phyloP scores from a whole-genome alignment of 2,888 invertebrate species.

The Ectropis crepuscularia region DNA sequence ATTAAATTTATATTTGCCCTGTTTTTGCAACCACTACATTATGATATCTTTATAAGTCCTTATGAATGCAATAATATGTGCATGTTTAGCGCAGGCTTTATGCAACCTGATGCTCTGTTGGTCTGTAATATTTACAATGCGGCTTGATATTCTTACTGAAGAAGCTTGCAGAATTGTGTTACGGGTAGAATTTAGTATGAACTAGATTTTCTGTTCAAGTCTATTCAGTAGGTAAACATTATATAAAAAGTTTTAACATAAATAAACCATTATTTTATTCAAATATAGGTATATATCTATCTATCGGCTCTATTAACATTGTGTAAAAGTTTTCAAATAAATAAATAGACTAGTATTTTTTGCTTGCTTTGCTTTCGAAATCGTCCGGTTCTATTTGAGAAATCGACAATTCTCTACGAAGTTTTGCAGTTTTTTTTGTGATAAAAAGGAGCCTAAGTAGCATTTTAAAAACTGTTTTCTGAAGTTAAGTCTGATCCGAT shows the following conservation, averaged over 20 bases:
- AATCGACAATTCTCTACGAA: too few relatives aligned
- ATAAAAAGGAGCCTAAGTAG: too few relatives aligned
- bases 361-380: too few relatives aligned
- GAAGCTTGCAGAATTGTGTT: constrained; percentile 72
- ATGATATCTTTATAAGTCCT: constrained; percentile 78
- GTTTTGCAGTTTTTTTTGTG: too few relatives aligned
- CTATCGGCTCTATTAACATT: too few relatives aligned
- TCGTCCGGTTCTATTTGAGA: too few relatives aligned
- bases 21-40: constrained; percentile 54
- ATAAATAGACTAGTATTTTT: too few relatives aligned
- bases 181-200: constrained; percentile 32
- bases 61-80: constrained; percentile 77
- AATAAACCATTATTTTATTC: too few relatives aligned
- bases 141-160: constrained; percentile 75
- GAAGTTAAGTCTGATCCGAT: too few relatives aligned
- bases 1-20: constrained; percentile 22
- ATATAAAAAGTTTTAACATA: background rate
- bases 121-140: constrained; percentile 68
- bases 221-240: background rate
- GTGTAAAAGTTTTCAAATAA: too few relatives aligned
- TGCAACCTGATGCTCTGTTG: constrained; percentile 73
- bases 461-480: too few relatives aligned
- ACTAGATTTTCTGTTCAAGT: constrained; percentile 13
- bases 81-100: constrained; percentile 73
- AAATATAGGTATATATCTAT: too few relatives aligned